Evolutionary conservation across 2,888 invertebrate species (phyloP), one percentile per base, ranked within the genome.

Genomic region (Exocentrus adspersus): DNA sequence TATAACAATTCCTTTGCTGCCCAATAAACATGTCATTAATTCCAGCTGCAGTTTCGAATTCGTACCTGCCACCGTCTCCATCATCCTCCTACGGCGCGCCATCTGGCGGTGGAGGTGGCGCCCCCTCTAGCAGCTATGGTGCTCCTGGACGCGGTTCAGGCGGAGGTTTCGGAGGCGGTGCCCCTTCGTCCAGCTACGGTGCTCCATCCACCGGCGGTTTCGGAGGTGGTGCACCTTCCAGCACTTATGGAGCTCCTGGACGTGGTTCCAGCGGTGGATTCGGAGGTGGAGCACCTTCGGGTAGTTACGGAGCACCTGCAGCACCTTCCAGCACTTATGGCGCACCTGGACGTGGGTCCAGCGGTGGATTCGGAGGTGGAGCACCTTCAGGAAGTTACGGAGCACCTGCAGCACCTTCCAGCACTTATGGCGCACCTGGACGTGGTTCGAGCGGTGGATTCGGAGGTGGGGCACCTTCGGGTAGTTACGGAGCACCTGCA

Each of bases 251-350:
- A 10, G 82, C 70, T 12, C 68, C 71, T 57, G 64, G 69, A 59
- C 59, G 51, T n/a, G 51, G 51, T 1, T 32, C 32, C 32, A 17
- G 6, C 19, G n/a, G n/a, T n/a, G n/a, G n/a, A n/a, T n/a, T n/a
- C n/a, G n/a, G 50, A 50, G 50, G 50, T 28, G 64, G 69, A 43
- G 66, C 80, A n/a, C 85, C 80, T 41, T 85, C 85, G 1, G 81
- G 81, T 58, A 84, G 81, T 54, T 87, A 86, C 65, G 86, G 86
- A 4, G 84, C 81, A 66, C 72, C 75, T 46, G 64, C 70, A 45
- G 65, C 72, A 67, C 77, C 77, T n/a, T 77, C 77, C 19, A 71
- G 72, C 37, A 69, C 63, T 30, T 76, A 77, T 50, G 77, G 78
- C 46, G 75, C 78, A 16, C 77, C 52, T 54, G 52, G 6, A 21